Conservation (phyloP, 2,113 vertebrate genomes). For the Zapus hudsonius region DNA sequence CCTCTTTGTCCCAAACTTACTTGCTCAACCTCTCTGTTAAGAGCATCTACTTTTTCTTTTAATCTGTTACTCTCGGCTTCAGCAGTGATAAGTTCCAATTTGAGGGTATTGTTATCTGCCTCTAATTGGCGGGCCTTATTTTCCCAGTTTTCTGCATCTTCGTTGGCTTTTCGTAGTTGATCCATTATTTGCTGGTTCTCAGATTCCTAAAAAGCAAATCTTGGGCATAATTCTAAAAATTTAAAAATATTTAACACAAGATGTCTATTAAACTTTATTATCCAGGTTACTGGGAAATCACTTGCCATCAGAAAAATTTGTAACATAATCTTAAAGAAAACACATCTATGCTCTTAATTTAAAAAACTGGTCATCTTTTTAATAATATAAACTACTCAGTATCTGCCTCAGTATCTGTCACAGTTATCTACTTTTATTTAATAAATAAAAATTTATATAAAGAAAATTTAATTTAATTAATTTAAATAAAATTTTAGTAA, state of each 20-base stretch:
- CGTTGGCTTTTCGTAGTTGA: conserved; percentile 80
- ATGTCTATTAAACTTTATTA: conserved; percentile 45
- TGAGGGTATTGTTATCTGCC: conserved; percentile 82
- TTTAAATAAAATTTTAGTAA: not conserved
- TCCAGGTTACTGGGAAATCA: not conserved
- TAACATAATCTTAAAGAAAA: not conserved
- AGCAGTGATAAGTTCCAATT: conserved; percentile 79
- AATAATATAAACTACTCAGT: not conserved
- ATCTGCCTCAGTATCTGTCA: not conserved
- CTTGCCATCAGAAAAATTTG: not conserved
- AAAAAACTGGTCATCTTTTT: conserved; percentile 12
- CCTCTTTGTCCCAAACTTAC: conserved; percentile 76
- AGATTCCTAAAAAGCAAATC: conserved; percentile 83
- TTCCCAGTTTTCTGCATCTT: conserved; percentile 87
- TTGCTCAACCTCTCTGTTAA: conserved; percentile 86
- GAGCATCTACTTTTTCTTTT: conserved; percentile 84
- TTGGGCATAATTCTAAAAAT: conserved; percentile 52
- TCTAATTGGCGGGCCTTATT: conserved; percentile 85
- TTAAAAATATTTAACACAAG: conserved; percentile 15
- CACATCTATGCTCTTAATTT: not conserved
- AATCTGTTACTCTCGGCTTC: conserved; percentile 84
- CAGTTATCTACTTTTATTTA: not conserved
- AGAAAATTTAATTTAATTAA: too few species aligned
- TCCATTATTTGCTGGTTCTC: conserved; percentile 87
- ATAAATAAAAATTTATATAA: not conserved